Base-by-base conservation (phyloP, 2,888 invertebrate genomes). In the Orthosia incerta region DNA sequence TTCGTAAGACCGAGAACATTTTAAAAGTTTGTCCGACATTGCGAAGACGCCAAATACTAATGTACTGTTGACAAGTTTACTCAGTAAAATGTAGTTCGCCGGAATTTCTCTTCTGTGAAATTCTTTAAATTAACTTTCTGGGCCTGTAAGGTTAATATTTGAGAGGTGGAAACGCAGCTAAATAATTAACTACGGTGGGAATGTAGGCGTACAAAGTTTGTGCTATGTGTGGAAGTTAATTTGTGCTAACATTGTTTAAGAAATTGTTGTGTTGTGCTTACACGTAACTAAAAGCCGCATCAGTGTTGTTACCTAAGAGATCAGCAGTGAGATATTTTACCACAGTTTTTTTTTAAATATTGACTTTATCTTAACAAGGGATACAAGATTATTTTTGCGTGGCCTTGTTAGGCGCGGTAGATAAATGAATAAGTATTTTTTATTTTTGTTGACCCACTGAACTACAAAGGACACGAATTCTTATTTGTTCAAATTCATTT, bases 171-270 rank as follows among this genome's bases (percentile, higher is more conserved):
- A 79, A 72, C 62, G 62, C 46, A 72, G 56, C 65, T 61, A 26
- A 80, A 80, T 84, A 81, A 80, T 84, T 69, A 84, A 80, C 61
- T 63, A 55, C 39, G 59, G 13, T 23, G 46, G 31, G 61, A 53
- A 60, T 45, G 64, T 45, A 16, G 45, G 48, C 53, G 50, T 46
- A 20, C 50, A 20, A 62, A 84, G 64, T 73, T 68, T 61, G 50
- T 23, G 26, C 39, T 55, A 50, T 68, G 45, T 62, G 61, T 50
- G 23, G 23, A 53, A 70, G 50, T 83, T 70, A 39, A 55, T 65
- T 59, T 66, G 65, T 56, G 46, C 20, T 59, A 39, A 56, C 55
- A 57, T 72, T 65, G 65, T 83, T 69, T 45, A 62, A 62, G 50
- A 66, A 79, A 79, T 48, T 46, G 56, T 65, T 50, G 23, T 20